Evolutionary conservation across 1,140 invertebrate species (phyloP).

Genomic region (Pemphigus obesinymphae): DNA sequence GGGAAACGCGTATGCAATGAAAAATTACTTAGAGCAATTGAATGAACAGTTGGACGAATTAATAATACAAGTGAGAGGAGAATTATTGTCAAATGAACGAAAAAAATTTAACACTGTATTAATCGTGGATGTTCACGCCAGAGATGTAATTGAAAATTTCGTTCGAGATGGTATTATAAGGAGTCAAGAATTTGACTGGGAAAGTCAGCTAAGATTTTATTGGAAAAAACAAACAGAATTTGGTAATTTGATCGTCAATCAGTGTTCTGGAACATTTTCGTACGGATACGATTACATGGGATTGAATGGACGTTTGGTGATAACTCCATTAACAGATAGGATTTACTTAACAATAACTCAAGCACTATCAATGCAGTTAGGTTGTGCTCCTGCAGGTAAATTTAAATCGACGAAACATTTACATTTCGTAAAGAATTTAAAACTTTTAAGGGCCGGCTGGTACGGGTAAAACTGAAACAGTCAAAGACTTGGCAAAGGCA

Average conservation of each 20-base stretch:
- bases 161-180: conserved; percentile 80
- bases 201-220: conserved; percentile 86
- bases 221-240: conserved; percentile 66
- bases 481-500: conserved; percentile 84
- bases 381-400: conserved; percentile 74
- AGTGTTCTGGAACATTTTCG: conserved; percentile 74
- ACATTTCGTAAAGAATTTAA: not conserved
- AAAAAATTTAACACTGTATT: conserved; percentile 81
- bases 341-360: conserved; percentile 89
- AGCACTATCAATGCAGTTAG: conserved; percentile 80
- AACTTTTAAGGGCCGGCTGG: conserved; percentile 61
- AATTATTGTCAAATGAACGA: conserved; percentile 72
- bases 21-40: conserved; percentile 74
- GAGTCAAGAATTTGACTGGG: conserved; percentile 82
- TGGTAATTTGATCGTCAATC: conserved; percentile 74
- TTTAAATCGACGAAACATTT: not conserved
- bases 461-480: conserved; percentile 88
- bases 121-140: conserved; percentile 83
- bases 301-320: conserved; percentile 79
- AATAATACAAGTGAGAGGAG: conserved; percentile 66
- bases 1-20: conserved; percentile 80
- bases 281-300: conserved; percentile 95
- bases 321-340: conserved; percentile 84
- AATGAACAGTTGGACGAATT: conserved; percentile 81
- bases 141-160: conserved; percentile 82